Conservation (phyloP, 2,797 vertebrate species). For the Podarcis siculus region DNA sequence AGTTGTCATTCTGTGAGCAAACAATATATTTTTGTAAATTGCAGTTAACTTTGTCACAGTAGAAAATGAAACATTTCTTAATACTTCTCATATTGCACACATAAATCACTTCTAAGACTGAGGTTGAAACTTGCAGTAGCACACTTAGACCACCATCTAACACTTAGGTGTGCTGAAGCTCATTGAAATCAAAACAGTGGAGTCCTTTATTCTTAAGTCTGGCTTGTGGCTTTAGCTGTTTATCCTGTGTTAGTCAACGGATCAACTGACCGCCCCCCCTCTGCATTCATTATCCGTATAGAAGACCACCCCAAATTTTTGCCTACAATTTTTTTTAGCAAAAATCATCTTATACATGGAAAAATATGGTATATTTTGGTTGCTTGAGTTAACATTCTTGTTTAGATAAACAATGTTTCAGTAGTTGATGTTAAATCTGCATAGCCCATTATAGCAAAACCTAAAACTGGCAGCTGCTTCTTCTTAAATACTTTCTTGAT, state of each 20-base stretch:
- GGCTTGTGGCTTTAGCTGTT: no score
- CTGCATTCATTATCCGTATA: no score
- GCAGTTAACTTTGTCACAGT: background rate
- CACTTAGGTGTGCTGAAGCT: background rate
- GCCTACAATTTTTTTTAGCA: no score
- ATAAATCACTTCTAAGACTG: background rate
- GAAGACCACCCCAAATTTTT: no score
- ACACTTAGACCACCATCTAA: background rate
- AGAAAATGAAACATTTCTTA: background rate
- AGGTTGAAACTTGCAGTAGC: background rate
- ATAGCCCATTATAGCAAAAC: background rate
- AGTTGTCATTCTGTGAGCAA: background rate
- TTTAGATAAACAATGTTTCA: background rate
- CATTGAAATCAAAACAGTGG: background rate
- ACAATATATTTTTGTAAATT: background rate
- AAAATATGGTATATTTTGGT: background rate
- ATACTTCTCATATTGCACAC: background rate
- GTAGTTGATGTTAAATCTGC: background rate
- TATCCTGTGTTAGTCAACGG: no score
- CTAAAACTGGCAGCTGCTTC: background rate
- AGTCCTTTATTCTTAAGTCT: background rate
- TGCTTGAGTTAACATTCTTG: background rate
- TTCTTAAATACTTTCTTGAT: no score
- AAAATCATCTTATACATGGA: no score
- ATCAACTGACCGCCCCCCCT: no score